phyloP scores from a whole-genome alignment of 2,113 vertebrate genomes.

The Camelus dromedarius region DNA sequence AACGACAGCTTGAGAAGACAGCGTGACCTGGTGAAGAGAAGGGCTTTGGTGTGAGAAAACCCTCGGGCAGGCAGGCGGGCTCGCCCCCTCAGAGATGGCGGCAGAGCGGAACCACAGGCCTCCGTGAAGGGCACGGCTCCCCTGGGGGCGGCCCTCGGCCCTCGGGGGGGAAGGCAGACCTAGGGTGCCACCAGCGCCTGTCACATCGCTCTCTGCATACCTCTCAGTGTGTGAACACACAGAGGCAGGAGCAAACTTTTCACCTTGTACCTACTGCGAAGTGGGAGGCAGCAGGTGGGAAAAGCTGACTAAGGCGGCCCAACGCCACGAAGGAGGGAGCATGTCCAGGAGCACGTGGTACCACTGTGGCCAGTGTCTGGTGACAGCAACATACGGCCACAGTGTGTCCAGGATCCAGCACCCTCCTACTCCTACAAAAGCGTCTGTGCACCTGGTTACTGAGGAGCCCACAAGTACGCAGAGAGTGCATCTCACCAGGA shows the following conservation, averaged over 20 bases:
- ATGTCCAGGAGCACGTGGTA: fast-evolving
- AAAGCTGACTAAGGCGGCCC: no score
- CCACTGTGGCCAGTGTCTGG: fast-evolving
- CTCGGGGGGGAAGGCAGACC: neutral
- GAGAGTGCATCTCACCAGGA: neutral
- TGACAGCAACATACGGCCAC: neutral
- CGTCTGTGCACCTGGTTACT: fast-evolving
- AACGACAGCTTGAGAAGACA: neutral
- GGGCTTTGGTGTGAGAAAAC: neutral
- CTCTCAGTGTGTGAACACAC: no score
- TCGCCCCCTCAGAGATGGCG: no score
- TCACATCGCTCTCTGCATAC: no score
- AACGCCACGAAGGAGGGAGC: fast-evolving
- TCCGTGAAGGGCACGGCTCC: neutral
- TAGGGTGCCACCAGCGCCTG: no score
- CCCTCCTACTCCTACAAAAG: neutral
- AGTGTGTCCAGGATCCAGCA: fast-evolving
- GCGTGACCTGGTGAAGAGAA: neutral
- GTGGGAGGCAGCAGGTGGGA: fast-evolving
- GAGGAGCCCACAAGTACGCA: fast-evolving
- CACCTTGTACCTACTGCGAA: no score
- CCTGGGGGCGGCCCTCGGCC: neutral
- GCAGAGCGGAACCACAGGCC: neutral
- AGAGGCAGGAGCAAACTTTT: no score
- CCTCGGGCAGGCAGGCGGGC: neutral